Evolutionary conservation across 2,797 vertebrate species (phyloP).

Genomic region (Psittacula echo): DNA sequence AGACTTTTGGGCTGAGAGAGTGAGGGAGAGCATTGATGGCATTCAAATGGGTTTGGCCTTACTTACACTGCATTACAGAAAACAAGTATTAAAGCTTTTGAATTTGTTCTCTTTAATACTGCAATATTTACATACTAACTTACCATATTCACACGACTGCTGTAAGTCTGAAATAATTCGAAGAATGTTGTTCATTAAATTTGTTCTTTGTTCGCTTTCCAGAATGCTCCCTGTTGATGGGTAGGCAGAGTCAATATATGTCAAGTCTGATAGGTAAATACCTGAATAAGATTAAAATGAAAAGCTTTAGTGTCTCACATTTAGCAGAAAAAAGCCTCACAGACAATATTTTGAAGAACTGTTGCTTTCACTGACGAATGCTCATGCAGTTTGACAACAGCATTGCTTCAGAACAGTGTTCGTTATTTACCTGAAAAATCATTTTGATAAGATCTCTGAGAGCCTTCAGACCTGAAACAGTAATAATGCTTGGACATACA

Average conservation of each 20-base stretch:
- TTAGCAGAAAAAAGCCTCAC: not conserved
- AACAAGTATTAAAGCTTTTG: not conserved
- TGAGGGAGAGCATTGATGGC: not conserved
- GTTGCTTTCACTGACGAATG: not conserved
- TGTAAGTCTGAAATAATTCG: constrained; percentile 98
- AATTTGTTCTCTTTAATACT: not conserved
- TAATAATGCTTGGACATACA: not conserved
- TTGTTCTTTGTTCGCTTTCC: constrained; percentile 97
- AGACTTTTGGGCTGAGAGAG: not conserved
- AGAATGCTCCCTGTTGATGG: constrained; percentile 98
- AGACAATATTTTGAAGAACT: not conserved
- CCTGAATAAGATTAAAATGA: constrained; percentile 79
- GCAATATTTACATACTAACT: constrained; percentile 21
- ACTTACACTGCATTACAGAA: not conserved
- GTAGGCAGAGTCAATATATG: constrained; percentile 97
- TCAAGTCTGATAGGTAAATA: constrained; percentile 98
- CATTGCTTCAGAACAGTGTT: not conserved
- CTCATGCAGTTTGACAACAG: not conserved
- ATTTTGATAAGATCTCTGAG: not conserved
- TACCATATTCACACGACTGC: constrained; percentile 96
- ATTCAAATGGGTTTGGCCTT: not conserved
- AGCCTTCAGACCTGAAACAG: not conserved
- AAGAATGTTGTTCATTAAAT: constrained; percentile 98
- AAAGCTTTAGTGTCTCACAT: not conserved
- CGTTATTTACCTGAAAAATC: not conserved